These are phyloP conservation scores for Sebastes nivosus DNA, from an alignment of 2,797 vertebrate species.

Conservation along the genomic window DNA sequence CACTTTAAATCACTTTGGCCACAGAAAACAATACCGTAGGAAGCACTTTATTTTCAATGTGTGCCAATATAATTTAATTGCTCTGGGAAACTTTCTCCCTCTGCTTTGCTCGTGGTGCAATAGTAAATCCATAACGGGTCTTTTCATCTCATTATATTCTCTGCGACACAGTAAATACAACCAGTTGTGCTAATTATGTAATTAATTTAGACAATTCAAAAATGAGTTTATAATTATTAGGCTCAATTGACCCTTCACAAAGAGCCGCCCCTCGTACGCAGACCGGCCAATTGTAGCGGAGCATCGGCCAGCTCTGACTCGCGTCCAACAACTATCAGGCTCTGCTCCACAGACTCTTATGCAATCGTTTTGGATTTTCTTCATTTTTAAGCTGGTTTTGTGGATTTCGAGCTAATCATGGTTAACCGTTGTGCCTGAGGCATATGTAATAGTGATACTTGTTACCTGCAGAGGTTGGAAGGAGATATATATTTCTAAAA, in stretches of 20 bases:
- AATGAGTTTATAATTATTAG: neutral
- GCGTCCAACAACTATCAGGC: too few species aligned
- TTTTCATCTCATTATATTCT: neutral
- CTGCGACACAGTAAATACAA: neutral
- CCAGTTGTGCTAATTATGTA: neutral
- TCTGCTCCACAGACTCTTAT: too few species aligned
- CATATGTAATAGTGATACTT: too few species aligned
- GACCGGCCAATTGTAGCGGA: neutral
- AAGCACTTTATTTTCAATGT: neutral
- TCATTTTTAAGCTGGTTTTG: too few species aligned
- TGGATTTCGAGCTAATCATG: too few species aligned
- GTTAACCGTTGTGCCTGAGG: too few species aligned
- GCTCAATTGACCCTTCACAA: neutral
- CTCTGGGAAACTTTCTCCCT: neutral
- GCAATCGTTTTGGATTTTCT: too few species aligned
- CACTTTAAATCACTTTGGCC: neutral
- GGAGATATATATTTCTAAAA: too few species aligned
- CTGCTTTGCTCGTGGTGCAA: neutral
- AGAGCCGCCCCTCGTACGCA: neutral
- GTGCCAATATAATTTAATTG: neutral
- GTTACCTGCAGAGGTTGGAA: too few species aligned
- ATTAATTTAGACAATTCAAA: neutral
- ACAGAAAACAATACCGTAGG: neutral
- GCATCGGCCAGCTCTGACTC: neutral
- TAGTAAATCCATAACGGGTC: neutral